Conservation (phyloP, 2,113 vertebrate species). For the Sialia sialis region DNA sequence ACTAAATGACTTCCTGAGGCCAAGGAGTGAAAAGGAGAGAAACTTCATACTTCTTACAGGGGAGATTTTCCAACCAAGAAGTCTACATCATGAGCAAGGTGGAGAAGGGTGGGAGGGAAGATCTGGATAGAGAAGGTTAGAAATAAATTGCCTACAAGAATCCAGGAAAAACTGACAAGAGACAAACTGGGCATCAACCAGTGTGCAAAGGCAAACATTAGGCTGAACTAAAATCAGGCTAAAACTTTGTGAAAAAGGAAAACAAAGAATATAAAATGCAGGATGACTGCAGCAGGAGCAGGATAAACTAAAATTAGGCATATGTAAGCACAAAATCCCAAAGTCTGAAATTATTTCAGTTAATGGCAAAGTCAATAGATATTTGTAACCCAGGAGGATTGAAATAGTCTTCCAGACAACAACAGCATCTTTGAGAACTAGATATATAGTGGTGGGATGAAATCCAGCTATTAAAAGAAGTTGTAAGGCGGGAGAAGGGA, state of each 20-base stretch:
- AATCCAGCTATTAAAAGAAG: background rate
- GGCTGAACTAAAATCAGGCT: background rate
- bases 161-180: background rate
- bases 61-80: background rate
- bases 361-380: background rate
- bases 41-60: background rate
- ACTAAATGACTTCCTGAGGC: background rate
- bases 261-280: background rate
- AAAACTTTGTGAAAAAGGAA: background rate
- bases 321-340: background rate
- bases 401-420: background rate
- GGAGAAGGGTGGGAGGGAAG: background rate
- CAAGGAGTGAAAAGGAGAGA: background rate
- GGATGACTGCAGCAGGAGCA: background rate
- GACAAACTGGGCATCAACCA: background rate
- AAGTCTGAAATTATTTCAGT: background rate
- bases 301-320: background rate
- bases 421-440: background rate
- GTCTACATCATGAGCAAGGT: background rate
- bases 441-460: background rate
- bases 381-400: background rate
- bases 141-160: background rate
- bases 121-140: background rate
- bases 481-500: background rate
- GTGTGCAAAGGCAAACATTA: background rate